Evolutionary conservation across 2,888 invertebrate genomes (phyloP), one percentile per base, ranked within the genome.

Genomic region (Mactromeris polynyma): DNA sequence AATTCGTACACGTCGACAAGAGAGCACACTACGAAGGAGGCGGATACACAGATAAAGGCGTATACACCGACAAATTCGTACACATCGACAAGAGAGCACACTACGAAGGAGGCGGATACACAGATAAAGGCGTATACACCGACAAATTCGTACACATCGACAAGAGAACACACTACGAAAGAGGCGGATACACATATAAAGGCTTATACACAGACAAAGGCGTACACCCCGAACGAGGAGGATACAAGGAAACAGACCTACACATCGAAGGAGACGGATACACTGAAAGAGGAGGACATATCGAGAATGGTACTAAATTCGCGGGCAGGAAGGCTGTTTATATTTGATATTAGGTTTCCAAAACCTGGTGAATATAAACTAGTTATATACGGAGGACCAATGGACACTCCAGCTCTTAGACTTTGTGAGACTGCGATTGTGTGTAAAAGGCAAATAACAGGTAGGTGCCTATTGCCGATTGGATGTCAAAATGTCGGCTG

Each of bases 321-420:
- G 21, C 89, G 93, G 84, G 87, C 87, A 31, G 89, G 87, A 6
- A 83, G 89, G 21, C 21, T 73, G 9, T 91, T 91, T 85, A 83
- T 42, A 14, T 92, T 93, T 84, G 85, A 90, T 31, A 83, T 92
- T 2, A 81, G 90, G 19, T 91, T 92, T 83, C 93, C 93, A 2
- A 40, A 79, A 19, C 81, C 81, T 54, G 93, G 93, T 11, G 86
- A 80, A 36, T 93, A 83, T 78, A 92, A 90, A 54, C 58, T 93
- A 19, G 82, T 89, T 6, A 82, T 92, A 73, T 93, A 90, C 79
- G 93, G 91, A 26, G 92, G 90, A 17, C 90, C 91, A 7, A 80
- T 86, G 36, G 86, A 90, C 21, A 81, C 87, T 14, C 83, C 90
- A 17, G 31, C 86, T 14, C 85, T 91, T 21, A 81, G 89, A 38